Evolutionary conservation across 2,113 vertebrate species (phyloP).

Genomic region (Misgurnus mizolepis): DNA sequence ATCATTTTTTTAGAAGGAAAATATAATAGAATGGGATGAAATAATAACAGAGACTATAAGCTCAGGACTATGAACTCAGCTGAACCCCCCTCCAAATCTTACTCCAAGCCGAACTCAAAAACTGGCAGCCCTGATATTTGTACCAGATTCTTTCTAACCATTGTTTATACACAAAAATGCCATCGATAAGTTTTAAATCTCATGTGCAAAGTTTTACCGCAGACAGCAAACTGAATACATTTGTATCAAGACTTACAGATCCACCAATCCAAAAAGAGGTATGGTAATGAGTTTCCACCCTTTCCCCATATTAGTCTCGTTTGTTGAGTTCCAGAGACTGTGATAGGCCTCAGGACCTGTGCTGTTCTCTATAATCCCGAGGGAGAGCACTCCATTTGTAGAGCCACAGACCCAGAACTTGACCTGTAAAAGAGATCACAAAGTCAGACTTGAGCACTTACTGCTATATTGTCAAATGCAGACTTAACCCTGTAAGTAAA

Average conservation of each 20-base stretch:
- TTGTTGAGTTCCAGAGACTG: slow-evolving; percentile 79
- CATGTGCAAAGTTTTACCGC: neutral
- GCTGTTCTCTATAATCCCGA: slow-evolving; percentile 86
- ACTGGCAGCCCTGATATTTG: neutral
- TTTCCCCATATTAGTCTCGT: slow-evolving; percentile 70
- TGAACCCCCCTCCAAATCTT: no score
- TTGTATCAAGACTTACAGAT: slow-evolving; percentile 78
- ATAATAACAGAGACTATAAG: no score
- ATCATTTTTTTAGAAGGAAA: no score
- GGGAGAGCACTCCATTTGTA: slow-evolving; percentile 81
- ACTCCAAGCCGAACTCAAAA: no score
- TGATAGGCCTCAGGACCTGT: slow-evolving; percentile 82
- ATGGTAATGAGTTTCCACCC: slow-evolving; percentile 84
- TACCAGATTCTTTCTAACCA: neutral
- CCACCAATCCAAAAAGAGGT: slow-evolving; percentile 82
- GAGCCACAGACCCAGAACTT: slow-evolving; percentile 86
- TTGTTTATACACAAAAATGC: neutral
- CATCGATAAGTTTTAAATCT: neutral
- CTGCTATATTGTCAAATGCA: neutral
- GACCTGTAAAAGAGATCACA: slow-evolving; percentile 73
- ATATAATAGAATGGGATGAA: no score
- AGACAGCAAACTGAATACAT: neutral
- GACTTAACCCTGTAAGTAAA: neutral
- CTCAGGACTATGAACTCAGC: no score
- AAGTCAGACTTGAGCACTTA: neutral